Base-by-base conservation (phyloP, 2,113 vertebrate genomes). In the Ictidomys tridecemlineatus region DNA sequence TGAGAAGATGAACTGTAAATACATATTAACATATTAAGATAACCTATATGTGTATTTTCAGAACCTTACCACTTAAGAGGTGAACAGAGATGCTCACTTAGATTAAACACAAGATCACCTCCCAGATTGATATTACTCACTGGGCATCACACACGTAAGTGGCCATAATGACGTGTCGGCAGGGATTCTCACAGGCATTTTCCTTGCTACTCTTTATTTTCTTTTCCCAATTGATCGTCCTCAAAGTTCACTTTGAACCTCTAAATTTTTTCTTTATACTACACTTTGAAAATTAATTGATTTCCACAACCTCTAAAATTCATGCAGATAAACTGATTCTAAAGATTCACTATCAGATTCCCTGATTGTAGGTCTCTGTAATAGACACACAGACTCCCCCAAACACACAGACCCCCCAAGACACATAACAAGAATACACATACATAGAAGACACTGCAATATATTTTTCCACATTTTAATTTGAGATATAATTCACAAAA, bases 221-320 rank as follows among this genome's bases (percentile, higher is more conserved):
- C 8, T 63, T 85, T 84, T 51, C 8, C 18, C 24, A 17, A 45
- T 34, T 42, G 84, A 61, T 24, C 5, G 30, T 74, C 26, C 8
- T 56, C 30, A 78, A 84, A 74, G 14, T 73, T 10, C 26, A 63
- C 1, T 3, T 74, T 39, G 39, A 79, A n/a, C 17, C 6, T 72
- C n/a, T 56, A 34, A 48, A 11, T 0, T 8, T 73, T 77, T 70
- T 48, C 4, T 65, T 79, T 85, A 48, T 67, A 39, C 8, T 26
- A 63, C 26, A 94, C 34, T 87, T 94, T 89, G 63, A 24, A 84
- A 79, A 70, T 34, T 86, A 30, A 65, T 70, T 34, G 51, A 39
- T 51, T 63, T 51, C 30, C 10, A 86, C 8, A 61, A 74, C 9
- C 42, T 53, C 13, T 20, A 58, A 5, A 61, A 3, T 9, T 8